phyloP scores from a whole-genome alignment of 2,888 invertebrate species.

The Lithosia quadra region DNA sequence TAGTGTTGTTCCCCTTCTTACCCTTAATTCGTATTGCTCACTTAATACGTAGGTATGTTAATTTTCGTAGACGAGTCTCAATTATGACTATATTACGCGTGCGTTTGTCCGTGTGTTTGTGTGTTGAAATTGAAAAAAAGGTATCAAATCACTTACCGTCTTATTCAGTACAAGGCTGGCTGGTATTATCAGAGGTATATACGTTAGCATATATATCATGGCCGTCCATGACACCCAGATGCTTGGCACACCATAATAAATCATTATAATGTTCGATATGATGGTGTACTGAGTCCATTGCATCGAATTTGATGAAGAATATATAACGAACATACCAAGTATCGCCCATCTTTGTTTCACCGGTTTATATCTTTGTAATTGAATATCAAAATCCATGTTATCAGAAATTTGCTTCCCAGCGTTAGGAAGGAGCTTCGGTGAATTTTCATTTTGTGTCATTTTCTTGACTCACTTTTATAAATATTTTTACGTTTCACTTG shows the following conservation, averaged over 20 bases:
- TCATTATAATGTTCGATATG: slow-evolving; percentile 92
- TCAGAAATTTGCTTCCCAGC: slow-evolving; percentile 42
- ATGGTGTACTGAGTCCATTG: slow-evolving; percentile 99
- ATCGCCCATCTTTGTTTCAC: slow-evolving; percentile 93
- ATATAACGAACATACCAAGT: slow-evolving; percentile 93
- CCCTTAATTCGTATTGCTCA: too few relatives aligned
- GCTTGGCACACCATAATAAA: slow-evolving; percentile 90
- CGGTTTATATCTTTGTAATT: slow-evolving; percentile 82
- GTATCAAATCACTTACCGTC: slow-evolving; percentile 89
- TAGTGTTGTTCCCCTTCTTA: too few relatives aligned
- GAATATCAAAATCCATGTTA: slow-evolving; percentile 44
- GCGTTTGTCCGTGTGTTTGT: not conserved
- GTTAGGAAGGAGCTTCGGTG: not conserved
- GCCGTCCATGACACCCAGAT: slow-evolving; percentile 97
- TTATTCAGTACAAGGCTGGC: slow-evolving; percentile 98
- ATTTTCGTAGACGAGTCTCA: too few relatives aligned
- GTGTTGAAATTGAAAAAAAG: not conserved
- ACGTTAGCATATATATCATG: slow-evolving; percentile 98
- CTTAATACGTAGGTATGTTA: too few relatives aligned
- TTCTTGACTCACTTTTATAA: not conserved
- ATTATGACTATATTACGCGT: not conserved
- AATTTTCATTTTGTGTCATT: slow-evolving; percentile 38
- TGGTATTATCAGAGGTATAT: slow-evolving; percentile 98
- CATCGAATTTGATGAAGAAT: slow-evolving; percentile 96
- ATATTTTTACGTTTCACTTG: not conserved